Percentiles rank a stretch among this genome's conserved stretches.
These are phyloP conservation scores for Tiaroga cobitis DNA, from an alignment of 2,797 vertebrate species.

Conservation along the genomic window DNA sequence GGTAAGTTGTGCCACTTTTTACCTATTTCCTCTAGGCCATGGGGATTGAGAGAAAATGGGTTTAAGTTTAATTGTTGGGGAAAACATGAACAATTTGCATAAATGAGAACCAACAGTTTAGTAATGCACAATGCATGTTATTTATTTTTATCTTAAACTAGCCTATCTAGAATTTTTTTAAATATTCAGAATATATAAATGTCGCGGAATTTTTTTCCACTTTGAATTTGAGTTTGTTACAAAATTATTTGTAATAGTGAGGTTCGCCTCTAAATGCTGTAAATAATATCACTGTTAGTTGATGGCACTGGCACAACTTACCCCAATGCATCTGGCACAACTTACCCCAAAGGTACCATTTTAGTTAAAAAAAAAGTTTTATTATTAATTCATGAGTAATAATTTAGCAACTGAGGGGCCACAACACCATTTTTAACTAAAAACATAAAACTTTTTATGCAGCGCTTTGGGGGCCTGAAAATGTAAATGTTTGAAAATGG, in stretches of 20 bases:
- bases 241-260: background rate
- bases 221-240: background rate
- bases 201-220: too few species aligned
- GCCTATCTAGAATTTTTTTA: background rate
- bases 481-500: background rate
- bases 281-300: background rate
- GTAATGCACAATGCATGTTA: background rate
- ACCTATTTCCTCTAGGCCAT: background rate
- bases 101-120: background rate
- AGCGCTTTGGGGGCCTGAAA: background rate
- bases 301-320: background rate
- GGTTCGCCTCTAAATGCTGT: background rate
- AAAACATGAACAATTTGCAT: background rate
- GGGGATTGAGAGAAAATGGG: background rate
- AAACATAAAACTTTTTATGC: background rate
- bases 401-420: background rate
- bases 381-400: background rate
- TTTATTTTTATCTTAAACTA: background rate
- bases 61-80: background rate
- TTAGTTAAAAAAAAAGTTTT: background rate
- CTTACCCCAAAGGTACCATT: background rate
- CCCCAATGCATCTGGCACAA: too few species aligned
- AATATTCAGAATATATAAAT: background rate
- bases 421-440: background rate
- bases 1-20: conserved; percentile 1